Evolutionary conservation across 2,888 invertebrate genomes (phyloP), one percentile per base, ranked within the genome.

Genomic region (Lasiommata megera): DNA sequence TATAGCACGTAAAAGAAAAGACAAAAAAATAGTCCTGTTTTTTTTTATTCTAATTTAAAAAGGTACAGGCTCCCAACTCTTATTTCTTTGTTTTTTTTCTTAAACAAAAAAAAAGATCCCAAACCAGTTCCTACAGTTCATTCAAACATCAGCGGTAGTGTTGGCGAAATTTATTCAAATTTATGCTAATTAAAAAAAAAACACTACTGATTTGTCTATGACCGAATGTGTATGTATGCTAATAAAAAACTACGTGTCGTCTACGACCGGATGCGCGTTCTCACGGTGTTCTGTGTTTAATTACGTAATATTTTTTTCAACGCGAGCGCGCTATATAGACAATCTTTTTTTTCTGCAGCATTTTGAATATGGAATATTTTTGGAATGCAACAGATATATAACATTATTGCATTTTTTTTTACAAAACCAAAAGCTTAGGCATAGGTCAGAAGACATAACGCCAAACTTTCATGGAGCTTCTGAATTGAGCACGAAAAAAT

Each of bases 131-230:
- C 18, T 38, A 8, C n/a, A 6, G 43, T 50, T 34, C 58, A 54
- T 58, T 54, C 48, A 54, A 31, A 46, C 38, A n/a, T 34, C 44
- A 38, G 28, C 40, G 40, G 40, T 9, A 37, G 8, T 51, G 46
- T 54, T 55, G 9, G 58, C 58, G 48, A 55, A 61, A 61, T 55
- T 40, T 48, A 61, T 61, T 61, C 12, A 38, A 61, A 61, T 61
- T 37, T 55, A 61, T 61, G 47, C 43, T 31, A 46, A 46, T 46
- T 31, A n/a, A 16, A 28, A 18, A 48, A 23, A 29, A 29, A 51
- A 37, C 23, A 23, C 23, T 38, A 51, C 44, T 28, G 29, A 37
- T 14, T 51, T 51, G 38, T 40, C 51, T 51, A 51, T 16, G 28
- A 38, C 50, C 37, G 50, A 36, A 37, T 23, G 29, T 16, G 7